These are phyloP conservation scores for Philereme vetulata DNA, from an alignment of 2,888 invertebrate genomes.

Conservation along the genomic window DNA sequence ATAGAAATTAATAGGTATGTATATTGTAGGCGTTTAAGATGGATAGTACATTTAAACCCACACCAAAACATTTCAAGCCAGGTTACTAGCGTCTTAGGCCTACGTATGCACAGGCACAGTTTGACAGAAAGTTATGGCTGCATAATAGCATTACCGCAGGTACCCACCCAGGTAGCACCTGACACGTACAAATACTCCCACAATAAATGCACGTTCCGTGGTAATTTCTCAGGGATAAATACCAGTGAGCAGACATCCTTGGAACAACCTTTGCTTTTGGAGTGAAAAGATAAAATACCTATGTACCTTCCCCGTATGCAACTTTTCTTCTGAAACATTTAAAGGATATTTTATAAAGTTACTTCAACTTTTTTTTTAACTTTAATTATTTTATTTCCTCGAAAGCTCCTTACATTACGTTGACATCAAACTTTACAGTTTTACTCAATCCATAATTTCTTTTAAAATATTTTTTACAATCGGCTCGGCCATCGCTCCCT, in stretches of 20 bases:
- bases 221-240: slow-evolving; percentile 24
- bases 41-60: background rate
- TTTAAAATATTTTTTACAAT: slow-evolving; percentile 42
- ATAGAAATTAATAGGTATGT: too few relatives aligned
- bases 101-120: slow-evolving; percentile 29
- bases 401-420: background rate
- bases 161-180: slow-evolving; percentile 66
- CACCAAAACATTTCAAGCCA: slow-evolving; percentile 10
- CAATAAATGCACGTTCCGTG: slow-evolving; percentile 43
- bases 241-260: background rate
- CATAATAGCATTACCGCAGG: slow-evolving; percentile 65
- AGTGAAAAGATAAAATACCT: too few relatives aligned
- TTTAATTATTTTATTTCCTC: background rate
- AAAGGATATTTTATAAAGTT: background rate
- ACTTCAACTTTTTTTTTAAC: background rate
- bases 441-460: slow-evolving; percentile 26
- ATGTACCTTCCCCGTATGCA: too few relatives aligned
- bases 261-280: background rate
- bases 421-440: slow-evolving; percentile 15
- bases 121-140: slow-evolving; percentile 36
- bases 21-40: too few relatives aligned
- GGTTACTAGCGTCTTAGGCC: slow-evolving; percentile 17
- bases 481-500: slow-evolving; percentile 41
- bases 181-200: slow-evolving; percentile 62
- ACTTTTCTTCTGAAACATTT: too few relatives aligned